Base-by-base conservation (phyloP, 2,888 invertebrate species). In the Aphidoletes aphidimyza region DNA sequence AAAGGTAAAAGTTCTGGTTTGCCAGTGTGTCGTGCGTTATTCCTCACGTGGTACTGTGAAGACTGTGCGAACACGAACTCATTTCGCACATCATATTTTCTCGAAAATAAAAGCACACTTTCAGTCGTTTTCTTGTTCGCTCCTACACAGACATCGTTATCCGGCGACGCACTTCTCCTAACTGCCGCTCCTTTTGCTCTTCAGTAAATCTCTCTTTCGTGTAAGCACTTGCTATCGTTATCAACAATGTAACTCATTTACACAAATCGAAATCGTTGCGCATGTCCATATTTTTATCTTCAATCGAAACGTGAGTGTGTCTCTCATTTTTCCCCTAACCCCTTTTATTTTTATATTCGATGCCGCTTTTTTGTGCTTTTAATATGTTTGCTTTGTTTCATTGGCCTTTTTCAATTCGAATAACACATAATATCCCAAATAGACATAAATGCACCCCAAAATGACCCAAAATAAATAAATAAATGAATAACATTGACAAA, bases 31-130 rank as follows among this genome's bases (percentile, higher is more conserved):
- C 42, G 42, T 34, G 81, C 37, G 81, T 37, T 81, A 37, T 81
- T 81, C 22, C n/a, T 81, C 81, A 81, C 81, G 81, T 81, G 81
- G 81, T 81, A 22, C 81, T 37, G 22, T 37, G 9, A 81, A 81
- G 81, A 81, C 81, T 81, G 69, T 69, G 69, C 69, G 30, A 69
- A 69, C n/a, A n/a, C 69, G 69, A 69, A 69, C 69, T 69, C 69
- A 69, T 69, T 69, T 69, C 14, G 30, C 69, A 69, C 69, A 69
- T 30, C 30, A 69, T 69, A 69, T 69, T 69, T 69, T 69, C 69
- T 30, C 30, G 69, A 69, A 69, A 30, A 30, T 30, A 11, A 2
- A 19, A 30, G n/a, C 54, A 2, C n/a, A 22, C 5, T 54, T 11
- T 54, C 5, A 22, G 3, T 22, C 54, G 54, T 11, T 54, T 54